Base-by-base conservation (phyloP, 2,888 invertebrate species). In the Tenthredo scrophulariae region DNA sequence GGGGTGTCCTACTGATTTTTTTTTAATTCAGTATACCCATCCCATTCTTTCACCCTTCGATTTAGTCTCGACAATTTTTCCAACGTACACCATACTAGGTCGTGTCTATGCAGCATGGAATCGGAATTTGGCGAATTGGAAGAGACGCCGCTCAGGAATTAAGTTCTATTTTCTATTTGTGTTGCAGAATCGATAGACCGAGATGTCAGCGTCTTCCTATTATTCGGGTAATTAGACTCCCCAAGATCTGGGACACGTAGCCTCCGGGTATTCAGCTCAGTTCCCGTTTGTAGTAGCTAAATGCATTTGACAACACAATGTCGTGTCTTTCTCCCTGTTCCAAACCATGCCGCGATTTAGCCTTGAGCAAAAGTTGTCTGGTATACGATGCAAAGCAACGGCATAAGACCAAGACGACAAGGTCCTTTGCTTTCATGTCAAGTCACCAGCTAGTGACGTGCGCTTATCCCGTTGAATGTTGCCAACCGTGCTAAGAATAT, bases 241-340 rank as follows among this genome's bases (percentile, higher is more conserved):
- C 86, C 88, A 90, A 91, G 92, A 91, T 90, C 89, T 90, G 89
- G 90, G 91, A 91, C 90, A 90, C n/a, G 65, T 88, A 84, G 91
- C 91, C 92, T 88, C 87, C 84, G 88, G 91, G 90, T 85, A 84
- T 88, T 85, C 86, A 87, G 89, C 88, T 90, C 90, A 92, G 91
- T 92, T 91, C 90, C 88, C 91, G 92, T 93, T 93, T 93, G 92
- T 92, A 91, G 89, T 89, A 90, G 89, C 91, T 92, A 92, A 93
- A 91, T 93, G 93, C 93, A 89, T 93, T 93, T 93, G 93, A 93
- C 93, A 93, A 93, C 92, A 90, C 91, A 91, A 92, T 91, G 90
- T 89, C 88, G 89, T 90, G 89, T 91, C 90, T 89, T 46, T 65
- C 65, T 62, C 26, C 46, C 9, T 83, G 46, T 83, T 67, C 67